Evolutionary conservation across 53 echinoderm and acorn worm species (phyloP).

Genomic region (Paracentrotus lividus): DNA sequence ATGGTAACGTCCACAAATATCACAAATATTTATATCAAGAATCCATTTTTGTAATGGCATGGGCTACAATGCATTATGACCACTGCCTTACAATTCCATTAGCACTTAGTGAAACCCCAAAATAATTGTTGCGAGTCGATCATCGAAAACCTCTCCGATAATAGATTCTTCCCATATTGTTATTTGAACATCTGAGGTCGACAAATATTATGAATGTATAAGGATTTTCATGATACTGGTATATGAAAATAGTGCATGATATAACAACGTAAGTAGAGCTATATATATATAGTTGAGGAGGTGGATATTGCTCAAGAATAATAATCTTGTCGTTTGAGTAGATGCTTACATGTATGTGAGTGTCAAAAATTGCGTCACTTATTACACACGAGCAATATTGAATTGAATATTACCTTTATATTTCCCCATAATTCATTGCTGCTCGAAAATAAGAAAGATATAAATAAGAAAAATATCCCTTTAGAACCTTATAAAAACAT

Average conservation of each 20-base stretch:
- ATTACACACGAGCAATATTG: background rate
- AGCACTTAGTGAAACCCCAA: background rate
- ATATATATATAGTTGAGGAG: background rate
- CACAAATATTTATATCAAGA: background rate
- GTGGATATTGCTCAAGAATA: background rate
- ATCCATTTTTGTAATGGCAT: background rate
- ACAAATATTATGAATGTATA: background rate
- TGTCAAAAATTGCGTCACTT: background rate
- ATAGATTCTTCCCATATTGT: background rate
- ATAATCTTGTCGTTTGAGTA: background rate
- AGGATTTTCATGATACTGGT: background rate
- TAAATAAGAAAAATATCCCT: no score
- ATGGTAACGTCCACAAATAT: background rate
- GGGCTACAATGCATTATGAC: no score
- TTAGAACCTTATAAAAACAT: no score
- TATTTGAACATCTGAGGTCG: conserved; percentile 38
- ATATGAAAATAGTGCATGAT: no score
- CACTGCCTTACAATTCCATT: background rate
- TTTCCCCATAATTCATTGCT: background rate
- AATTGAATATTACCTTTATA: background rate
- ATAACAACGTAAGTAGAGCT: no score
- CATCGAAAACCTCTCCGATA: background rate
- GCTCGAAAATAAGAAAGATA: no score
- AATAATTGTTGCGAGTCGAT: background rate
- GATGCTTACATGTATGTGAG: background rate